phyloP scores from a whole-genome alignment of 2,113 vertebrate species.

The Dromas ardeola region DNA sequence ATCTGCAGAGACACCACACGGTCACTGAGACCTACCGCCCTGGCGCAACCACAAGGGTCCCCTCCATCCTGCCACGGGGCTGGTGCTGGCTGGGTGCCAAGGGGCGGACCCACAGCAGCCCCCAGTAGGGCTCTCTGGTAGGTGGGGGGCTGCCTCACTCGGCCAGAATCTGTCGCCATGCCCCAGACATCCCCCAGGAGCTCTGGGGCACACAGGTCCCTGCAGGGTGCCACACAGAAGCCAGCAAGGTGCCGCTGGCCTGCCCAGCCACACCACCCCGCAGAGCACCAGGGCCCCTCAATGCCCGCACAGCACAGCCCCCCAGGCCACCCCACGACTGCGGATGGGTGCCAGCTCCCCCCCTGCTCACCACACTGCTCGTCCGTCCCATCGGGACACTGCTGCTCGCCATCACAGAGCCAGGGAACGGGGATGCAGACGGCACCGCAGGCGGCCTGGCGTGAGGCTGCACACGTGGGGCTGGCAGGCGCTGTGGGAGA shows the following conservation, averaged over 20 bases:
- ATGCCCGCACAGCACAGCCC: accelerated
- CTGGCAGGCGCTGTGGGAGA: not conserved
- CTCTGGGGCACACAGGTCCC: not conserved
- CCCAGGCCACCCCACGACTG: not conserved
- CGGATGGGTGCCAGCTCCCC: not conserved
- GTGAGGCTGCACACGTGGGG: not conserved
- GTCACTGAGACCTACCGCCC: not conserved
- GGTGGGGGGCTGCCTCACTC: not conserved
- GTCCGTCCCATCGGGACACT: conserved; percentile 64
- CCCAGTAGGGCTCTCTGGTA: not conserved
- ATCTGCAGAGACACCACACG: not conserved
- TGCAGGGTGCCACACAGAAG: not conserved
- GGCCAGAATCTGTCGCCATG: too few relatives aligned
- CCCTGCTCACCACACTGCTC: conserved; percentile 69
- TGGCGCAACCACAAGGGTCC: accelerated
- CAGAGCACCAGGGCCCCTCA: not conserved
- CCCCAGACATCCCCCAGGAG: not conserved
- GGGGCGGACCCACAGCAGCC: not conserved
- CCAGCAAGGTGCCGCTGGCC: not conserved
- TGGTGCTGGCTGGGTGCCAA: not conserved
- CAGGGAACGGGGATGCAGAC: conserved; percentile 72
- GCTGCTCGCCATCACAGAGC: conserved; percentile 73
- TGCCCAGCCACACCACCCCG: too few relatives aligned
- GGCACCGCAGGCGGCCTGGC: conserved; percentile 57
- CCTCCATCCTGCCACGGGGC: accelerated